Evolutionary conservation across 1,140 invertebrate genomes (phyloP).

Genomic region (Drosophila oshimai): DNA sequence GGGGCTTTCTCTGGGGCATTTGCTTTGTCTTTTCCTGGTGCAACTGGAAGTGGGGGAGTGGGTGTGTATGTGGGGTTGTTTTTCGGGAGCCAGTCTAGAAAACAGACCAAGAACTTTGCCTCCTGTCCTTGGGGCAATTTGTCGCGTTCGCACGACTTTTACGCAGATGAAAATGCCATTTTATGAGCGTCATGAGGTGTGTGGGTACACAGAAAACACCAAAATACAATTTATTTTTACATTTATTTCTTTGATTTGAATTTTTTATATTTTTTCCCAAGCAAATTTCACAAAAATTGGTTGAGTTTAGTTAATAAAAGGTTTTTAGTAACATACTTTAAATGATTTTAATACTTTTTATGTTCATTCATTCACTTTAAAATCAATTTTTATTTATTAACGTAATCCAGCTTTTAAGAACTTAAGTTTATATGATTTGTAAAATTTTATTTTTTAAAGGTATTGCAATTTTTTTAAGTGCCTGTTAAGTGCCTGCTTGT

Average conservation of each 20-base stretch:
- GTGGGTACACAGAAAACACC: constrained; percentile 7
- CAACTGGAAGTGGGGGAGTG: neutral
- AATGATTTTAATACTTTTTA: too few relatives aligned
- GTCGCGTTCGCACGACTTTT: constrained; percentile 73
- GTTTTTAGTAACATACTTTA: too few relatives aligned
- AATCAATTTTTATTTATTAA: too few relatives aligned
- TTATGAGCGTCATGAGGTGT: constrained; percentile 45
- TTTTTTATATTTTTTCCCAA: neutral
- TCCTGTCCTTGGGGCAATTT: constrained; percentile 61
- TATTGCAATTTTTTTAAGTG: too few relatives aligned
- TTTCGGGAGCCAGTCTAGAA: neutral
- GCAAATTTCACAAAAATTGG: too few relatives aligned
- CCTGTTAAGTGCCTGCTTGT: constrained; percentile 10
- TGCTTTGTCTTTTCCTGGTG: constrained; percentile 58
- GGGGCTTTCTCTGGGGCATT: constrained; percentile 50
- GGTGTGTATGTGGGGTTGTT: neutral
- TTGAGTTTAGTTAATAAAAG: too few relatives aligned
- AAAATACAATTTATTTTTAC: too few relatives aligned
- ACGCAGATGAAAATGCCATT: constrained; percentile 75
- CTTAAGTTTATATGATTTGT: neutral
- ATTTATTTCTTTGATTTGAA: too few relatives aligned
- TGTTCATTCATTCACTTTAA: too few relatives aligned
- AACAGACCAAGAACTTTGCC: neutral
- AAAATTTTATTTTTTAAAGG: neutral
- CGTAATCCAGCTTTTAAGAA: too few relatives aligned